These are phyloP conservation scores for Myotis vivesi DNA, from an alignment of 2,797 vertebrate genomes.

Conservation along the genomic window DNA sequence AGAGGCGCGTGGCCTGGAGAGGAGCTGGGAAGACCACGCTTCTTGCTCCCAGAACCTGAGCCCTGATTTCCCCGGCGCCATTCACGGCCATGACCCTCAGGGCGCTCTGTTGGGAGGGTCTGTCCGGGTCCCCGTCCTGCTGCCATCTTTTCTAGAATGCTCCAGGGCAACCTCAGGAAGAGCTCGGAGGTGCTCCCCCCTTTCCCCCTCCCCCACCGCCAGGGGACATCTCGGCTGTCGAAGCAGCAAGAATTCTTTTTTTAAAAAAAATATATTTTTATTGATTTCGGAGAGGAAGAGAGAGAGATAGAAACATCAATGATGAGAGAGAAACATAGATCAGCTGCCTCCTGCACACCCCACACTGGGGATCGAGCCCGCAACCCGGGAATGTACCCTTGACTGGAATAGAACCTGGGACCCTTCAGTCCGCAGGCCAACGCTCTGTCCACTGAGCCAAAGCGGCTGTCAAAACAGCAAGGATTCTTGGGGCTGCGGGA, in stretches of 20 bases:
- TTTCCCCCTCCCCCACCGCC: rapidly evolving
- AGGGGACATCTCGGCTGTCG: neutral
- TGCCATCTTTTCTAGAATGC: neutral
- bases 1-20: too few relatives aligned
- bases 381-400: too few relatives aligned
- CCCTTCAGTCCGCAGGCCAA: too few relatives aligned
- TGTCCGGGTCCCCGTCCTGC: neutral
- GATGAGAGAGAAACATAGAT: too few relatives aligned
- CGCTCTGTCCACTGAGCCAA: too few relatives aligned
- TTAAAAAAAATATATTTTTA: too few relatives aligned
- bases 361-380: too few relatives aligned
- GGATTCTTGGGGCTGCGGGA: neutral
- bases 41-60: neutral
- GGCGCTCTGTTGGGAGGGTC: neutral
- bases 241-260: neutral
- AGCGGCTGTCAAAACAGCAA: neutral
- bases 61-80: neutral
- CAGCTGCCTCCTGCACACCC: too few relatives aligned
- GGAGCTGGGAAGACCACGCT: too few relatives aligned
- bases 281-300: too few relatives aligned
- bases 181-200: neutral
- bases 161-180: neutral
- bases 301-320: too few relatives aligned
- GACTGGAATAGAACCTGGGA: too few relatives aligned
- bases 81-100: neutral